phyloP scores from a whole-genome alignment of 2,888 invertebrate species.

The Pediacus dermestoides region DNA sequence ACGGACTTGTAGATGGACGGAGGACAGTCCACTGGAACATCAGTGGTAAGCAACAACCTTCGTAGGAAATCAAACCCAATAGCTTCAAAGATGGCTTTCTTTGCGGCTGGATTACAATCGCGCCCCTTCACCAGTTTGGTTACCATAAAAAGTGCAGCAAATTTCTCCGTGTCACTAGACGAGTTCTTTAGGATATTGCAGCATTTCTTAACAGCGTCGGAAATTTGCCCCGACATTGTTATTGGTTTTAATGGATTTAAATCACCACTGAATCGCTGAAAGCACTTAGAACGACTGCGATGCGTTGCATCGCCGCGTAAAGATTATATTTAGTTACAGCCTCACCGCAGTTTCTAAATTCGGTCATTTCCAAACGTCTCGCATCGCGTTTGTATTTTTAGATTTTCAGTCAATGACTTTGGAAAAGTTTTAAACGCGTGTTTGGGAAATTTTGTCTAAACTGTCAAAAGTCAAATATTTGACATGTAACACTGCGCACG shows the following conservation, averaged over 20 bases:
- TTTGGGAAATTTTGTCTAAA: too few relatives aligned
- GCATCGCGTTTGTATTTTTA: constrained; percentile 46
- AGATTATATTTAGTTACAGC: constrained; percentile 47
- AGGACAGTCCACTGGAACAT: constrained; percentile 83
- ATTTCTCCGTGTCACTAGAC: constrained; percentile 83
- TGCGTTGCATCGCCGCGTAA: constrained; percentile 33
- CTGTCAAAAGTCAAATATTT: too few relatives aligned
- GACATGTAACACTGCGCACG: too few relatives aligned
- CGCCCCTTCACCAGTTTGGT: constrained; percentile 84
- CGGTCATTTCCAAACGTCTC: constrained; percentile 44
- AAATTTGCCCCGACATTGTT: constrained; percentile 54
- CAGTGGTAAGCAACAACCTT: constrained; percentile 70
- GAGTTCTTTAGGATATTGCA: constrained; percentile 75
- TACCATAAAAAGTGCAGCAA: constrained; percentile 87
- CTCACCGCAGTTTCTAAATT: constrained; percentile 47
- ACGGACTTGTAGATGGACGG: constrained; percentile 88
- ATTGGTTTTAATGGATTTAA: constrained; percentile 9
- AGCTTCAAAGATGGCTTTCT: constrained; percentile 79
- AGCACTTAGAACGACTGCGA: constrained; percentile 31
- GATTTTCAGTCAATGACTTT: constrained; percentile 45
- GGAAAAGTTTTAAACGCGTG: too few relatives aligned
- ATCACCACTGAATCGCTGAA: constrained; percentile 11
- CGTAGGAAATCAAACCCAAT: constrained; percentile 85
- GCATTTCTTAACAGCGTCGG: constrained; percentile 83
- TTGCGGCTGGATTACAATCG: constrained; percentile 68